Conservation (phyloP, 2,888 invertebrate genomes). For the Himalopsyche japonica region DNA sequence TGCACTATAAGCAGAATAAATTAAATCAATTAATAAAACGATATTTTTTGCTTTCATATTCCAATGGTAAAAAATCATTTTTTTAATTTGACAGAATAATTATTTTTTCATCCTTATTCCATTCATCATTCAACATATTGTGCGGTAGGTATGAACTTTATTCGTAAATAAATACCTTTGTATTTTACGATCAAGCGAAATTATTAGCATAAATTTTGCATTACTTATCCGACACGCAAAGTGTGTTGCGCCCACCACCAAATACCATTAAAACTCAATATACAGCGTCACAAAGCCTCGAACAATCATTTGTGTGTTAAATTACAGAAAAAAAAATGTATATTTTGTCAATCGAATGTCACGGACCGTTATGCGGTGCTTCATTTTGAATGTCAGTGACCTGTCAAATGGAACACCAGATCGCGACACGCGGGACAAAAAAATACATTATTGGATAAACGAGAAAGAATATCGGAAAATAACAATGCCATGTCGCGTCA, state of each 20-base stretch:
- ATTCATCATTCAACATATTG: not conserved
- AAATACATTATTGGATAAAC: not conserved
- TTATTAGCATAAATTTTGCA: not conserved
- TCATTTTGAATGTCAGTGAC: conserved; percentile 9
- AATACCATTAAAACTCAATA: not conserved
- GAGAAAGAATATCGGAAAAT: not conserved
- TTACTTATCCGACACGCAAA: not conserved
- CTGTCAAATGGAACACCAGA: not conserved
- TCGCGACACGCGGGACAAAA: not conserved
- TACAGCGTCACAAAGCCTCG: not conserved
- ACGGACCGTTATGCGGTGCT: conserved; percentile 9
- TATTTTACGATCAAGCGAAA: not conserved
- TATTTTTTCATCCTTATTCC: not conserved
- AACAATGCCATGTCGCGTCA: not conserved
- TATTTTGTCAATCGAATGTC: not conserved
- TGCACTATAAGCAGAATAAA: not conserved
- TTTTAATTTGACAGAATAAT: not conserved
- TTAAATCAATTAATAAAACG: not conserved
- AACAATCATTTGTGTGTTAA: not conserved
- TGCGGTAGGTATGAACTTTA: not conserved
- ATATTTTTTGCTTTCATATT: not conserved
- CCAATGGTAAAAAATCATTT: not conserved
- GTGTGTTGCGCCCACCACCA: not conserved
- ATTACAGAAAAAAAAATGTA: not conserved
- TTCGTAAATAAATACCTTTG: not conserved